phyloP scores from a whole-genome alignment of 1,140 invertebrate species.

The Aphaenogaster ashmeadi region DNA sequence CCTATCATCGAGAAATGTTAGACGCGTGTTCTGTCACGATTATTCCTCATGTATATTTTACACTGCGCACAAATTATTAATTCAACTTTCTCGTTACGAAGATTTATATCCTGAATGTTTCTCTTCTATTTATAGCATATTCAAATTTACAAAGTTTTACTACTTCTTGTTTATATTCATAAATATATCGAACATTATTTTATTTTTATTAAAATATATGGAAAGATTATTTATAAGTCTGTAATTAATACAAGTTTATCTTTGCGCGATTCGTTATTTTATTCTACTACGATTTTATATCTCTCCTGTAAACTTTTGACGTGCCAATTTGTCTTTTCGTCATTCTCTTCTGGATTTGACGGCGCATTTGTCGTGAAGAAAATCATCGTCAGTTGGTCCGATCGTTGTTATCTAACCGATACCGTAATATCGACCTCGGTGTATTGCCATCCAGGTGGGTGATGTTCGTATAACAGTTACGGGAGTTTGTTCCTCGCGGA shows the following conservation, averaged over 20 bases:
- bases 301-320: background rate
- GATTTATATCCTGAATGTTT: background rate
- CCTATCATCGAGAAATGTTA: constrained; percentile 27
- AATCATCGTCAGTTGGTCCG: background rate
- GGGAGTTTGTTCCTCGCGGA: constrained; percentile 41
- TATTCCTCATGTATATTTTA: background rate
- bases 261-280: background rate
- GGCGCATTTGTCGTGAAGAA: constrained; percentile 7
- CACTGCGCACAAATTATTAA: background rate
- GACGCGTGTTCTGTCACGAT: background rate
- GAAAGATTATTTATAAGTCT: background rate
- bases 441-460: constrained; percentile 48
- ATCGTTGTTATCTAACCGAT: constrained; percentile 6
- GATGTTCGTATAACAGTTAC: constrained; percentile 52
- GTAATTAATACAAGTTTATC: background rate
- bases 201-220: background rate
- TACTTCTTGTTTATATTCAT: background rate
- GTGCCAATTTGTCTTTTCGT: background rate
- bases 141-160: background rate
- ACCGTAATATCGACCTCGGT: constrained; percentile 52
- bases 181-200: background rate
- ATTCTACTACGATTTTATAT: background rate
- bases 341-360: background rate
- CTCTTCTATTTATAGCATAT: background rate
- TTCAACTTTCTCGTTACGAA: constrained; percentile 4